phyloP scores from a whole-genome alignment of 2,888 invertebrate species.

The Apamea anceps region DNA sequence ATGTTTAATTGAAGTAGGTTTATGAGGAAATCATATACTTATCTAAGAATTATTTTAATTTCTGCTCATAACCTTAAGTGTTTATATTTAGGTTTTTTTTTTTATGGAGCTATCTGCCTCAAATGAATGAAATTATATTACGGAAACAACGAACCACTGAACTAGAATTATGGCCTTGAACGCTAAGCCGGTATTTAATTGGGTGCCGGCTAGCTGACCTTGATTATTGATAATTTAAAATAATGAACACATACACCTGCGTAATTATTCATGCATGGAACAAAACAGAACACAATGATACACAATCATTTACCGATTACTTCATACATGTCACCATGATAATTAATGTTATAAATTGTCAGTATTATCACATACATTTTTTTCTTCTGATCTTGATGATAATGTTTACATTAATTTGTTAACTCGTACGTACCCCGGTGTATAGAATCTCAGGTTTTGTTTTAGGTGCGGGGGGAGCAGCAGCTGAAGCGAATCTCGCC shows the following conservation, averaged over 20 bases:
- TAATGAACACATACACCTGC: background rate
- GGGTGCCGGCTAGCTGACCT: slow-evolving; percentile 43
- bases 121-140: background rate
- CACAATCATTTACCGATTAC: background rate
- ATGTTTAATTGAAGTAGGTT: background rate
- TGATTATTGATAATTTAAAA: slow-evolving; percentile 14
- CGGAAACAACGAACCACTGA: background rate
- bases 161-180: slow-evolving; percentile 12
- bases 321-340: background rate
- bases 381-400: background rate
- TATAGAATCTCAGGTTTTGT: slow-evolving; percentile 94
- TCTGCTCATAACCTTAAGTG: too few species aligned
- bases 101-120: background rate
- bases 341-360: background rate
- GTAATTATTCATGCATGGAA: background rate
- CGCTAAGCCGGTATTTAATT: background rate
- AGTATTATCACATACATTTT: background rate
- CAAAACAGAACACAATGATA: background rate
- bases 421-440: slow-evolving; percentile 90
- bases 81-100: background rate
- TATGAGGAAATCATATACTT: too few species aligned
- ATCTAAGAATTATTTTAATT: too few species aligned
- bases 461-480: slow-evolving; percentile 92
- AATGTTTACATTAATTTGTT: slow-evolving; percentile 21
- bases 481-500: slow-evolving; percentile 90